Evolutionary conservation across 2,797 vertebrate species (phyloP).

Genomic region (Vespertilio murinus): DNA sequence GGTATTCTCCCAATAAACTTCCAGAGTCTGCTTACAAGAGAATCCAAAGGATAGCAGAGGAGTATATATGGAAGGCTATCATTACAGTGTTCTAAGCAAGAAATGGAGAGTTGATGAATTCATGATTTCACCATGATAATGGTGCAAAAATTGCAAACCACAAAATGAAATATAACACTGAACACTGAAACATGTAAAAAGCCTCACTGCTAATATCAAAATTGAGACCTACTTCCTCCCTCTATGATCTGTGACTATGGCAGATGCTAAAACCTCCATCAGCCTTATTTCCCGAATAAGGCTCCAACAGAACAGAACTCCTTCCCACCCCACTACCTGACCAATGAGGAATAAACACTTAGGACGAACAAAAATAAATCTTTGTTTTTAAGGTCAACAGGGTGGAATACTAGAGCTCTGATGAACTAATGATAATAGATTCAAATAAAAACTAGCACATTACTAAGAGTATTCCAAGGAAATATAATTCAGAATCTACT

Average conservation of each 20-base stretch:
- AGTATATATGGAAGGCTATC: not conserved
- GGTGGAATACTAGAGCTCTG: not conserved
- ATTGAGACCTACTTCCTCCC: not conserved
- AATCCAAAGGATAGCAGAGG: not conserved
- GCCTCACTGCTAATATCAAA: not conserved
- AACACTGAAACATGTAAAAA: not conserved
- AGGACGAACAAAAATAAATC: not conserved
- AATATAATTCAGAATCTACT: not conserved
- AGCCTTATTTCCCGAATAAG: not conserved
- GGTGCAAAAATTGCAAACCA: not conserved
- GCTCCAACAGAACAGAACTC: not conserved
- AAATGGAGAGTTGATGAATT: not conserved
- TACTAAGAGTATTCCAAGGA: not conserved
- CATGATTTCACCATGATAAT: not conserved
- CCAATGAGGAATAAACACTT: not conserved
- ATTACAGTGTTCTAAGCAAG: not conserved
- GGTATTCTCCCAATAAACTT: not conserved
- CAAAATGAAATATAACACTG: not conserved
- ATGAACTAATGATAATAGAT: not conserved
- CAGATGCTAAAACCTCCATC: not conserved
- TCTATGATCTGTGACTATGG: not conserved
- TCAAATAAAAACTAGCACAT: not conserved
- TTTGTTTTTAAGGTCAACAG: not conserved
- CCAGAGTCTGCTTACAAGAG: not conserved
- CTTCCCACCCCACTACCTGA: not conserved